These are phyloP conservation scores for Pteronotus mesoamericanus DNA, from an alignment of 2,797 vertebrate species.

Conservation along the genomic window DNA sequence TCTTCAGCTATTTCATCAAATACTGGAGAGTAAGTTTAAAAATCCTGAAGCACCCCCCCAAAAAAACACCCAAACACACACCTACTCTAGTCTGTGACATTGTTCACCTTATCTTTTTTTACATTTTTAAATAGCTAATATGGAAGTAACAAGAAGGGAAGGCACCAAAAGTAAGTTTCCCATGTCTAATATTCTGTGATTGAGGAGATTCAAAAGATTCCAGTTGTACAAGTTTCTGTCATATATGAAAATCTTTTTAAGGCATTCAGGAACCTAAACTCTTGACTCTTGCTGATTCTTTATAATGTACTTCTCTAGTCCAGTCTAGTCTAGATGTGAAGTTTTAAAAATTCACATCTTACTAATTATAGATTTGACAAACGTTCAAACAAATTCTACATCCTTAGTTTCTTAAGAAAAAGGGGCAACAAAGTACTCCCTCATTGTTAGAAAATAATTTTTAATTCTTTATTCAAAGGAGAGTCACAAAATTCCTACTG, in stretches of 20 bases:
- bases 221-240: background rate
- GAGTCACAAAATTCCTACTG: background rate
- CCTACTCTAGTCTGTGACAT: background rate
- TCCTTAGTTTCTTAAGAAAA: slow-evolving; percentile 23
- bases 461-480: slow-evolving; percentile 1
- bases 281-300: slow-evolving; percentile 3
- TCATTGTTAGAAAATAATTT: slow-evolving; percentile 35
- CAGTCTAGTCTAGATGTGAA: too few species aligned
- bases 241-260: background rate
- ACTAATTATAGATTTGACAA: slow-evolving; percentile 38
- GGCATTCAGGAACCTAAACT: background rate
- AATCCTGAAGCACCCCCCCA: background rate
- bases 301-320: background rate
- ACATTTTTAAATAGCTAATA: slow-evolving; percentile 41
- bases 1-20: slow-evolving; percentile 96
- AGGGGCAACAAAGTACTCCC: background rate
- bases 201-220: slow-evolving; percentile 34
- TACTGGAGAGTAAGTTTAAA: slow-evolving; percentile 94
- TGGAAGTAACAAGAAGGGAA: background rate
- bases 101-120: background rate
- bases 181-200: slow-evolving; percentile 1
- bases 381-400: slow-evolving; percentile 37
- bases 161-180: background rate
- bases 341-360: slow-evolving; percentile 11
- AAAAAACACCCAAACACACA: background rate